Evolutionary conservation across 2,113 vertebrate species (phyloP), one percentile per base, ranked within the genome.

Genomic region (Poeciliopsis occidentalis): DNA sequence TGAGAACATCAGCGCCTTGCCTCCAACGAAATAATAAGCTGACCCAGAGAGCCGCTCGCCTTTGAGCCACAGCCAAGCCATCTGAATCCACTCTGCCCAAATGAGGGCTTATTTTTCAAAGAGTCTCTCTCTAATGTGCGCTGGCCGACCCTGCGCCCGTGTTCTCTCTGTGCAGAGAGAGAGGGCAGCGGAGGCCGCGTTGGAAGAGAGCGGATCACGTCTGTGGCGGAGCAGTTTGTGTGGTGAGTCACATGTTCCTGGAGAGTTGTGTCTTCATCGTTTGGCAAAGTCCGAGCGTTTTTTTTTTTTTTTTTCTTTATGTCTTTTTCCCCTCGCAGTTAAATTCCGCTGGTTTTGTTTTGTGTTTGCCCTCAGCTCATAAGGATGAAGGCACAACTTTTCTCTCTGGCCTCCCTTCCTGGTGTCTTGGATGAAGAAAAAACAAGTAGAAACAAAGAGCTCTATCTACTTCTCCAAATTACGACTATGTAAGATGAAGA

Each of bases 51-150:
- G 88, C 91, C 78, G 87, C 84, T 87, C 75, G 91, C 86, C 92
- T 94, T 94, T 94, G 93, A 94, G 93, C 90, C 69, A 68, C 26
- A 89, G 93, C 94, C 94, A 95, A 94, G 79, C 92, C 94, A 95
- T 95, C 94, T 95, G 94, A 95, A 95, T 94, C 93, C 94, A 95
- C 94, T 95, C 94, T 93, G 86, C 89, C 89, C 92, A 93, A 94
- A 94, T 93, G 92, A 94, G 93, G 87, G 92, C 93, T 95, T 93
- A 91, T 88, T 92, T 94, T 94, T 94, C 93, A 95, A 95, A 95
- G 93, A 80, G 67, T 83, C 85, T 89, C 85, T 82, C 89, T 82
- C 88, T 83, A 73, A 84, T 88, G 90, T 89, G 91, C 82, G 87
- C 88, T 81, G 82, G 89, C 78, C 88, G 85, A 91, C 88, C 84